Evolutionary conservation across 2,797 vertebrate genomes (phyloP).

Genomic region (Hapalemur alaotrensis): DNA sequence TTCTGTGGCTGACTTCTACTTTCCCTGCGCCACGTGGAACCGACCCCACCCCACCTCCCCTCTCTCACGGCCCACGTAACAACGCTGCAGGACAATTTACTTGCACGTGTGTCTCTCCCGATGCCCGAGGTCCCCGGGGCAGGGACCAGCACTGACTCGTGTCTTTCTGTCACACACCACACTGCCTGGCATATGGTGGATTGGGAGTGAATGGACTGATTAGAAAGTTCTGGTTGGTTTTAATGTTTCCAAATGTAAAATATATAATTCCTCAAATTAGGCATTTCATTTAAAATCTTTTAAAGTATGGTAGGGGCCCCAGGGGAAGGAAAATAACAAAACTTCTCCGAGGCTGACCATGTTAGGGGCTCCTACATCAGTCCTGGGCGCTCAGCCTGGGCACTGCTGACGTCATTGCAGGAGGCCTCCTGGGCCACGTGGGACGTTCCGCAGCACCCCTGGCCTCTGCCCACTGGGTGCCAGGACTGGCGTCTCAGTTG

Average conservation of each 20-base stretch:
- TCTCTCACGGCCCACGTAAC: rapidly evolving
- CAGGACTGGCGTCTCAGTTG: background rate
- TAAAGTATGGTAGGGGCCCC: background rate
- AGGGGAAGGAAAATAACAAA: background rate
- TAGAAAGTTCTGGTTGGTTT: background rate
- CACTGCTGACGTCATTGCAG: rapidly evolving
- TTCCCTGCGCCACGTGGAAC: background rate
- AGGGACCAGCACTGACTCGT: rapidly evolving
- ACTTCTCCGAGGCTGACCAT: rapidly evolving
- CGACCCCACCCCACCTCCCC: rapidly evolving
- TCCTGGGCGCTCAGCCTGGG: rapidly evolving
- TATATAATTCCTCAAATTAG: background rate
- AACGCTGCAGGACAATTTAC: rapidly evolving
- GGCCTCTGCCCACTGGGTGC: background rate
- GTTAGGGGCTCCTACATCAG: background rate
- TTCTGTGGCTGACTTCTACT: background rate
- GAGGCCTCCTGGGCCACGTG: rapidly evolving
- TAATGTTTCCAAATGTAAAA: background rate
- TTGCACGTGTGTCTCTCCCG: rapidly evolving
- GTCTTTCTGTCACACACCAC: background rate
- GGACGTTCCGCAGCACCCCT: background rate
- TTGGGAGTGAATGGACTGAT: background rate
- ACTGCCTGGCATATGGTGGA: rapidly evolving
- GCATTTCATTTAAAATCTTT: background rate
- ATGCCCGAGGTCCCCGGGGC: rapidly evolving